Percentiles rank a stretch among this genome's conserved stretches.
Evolutionary conservation across 2,797 vertebrate genomes (phyloP).

Genomic region (Hyperoplus immaculatus): DNA sequence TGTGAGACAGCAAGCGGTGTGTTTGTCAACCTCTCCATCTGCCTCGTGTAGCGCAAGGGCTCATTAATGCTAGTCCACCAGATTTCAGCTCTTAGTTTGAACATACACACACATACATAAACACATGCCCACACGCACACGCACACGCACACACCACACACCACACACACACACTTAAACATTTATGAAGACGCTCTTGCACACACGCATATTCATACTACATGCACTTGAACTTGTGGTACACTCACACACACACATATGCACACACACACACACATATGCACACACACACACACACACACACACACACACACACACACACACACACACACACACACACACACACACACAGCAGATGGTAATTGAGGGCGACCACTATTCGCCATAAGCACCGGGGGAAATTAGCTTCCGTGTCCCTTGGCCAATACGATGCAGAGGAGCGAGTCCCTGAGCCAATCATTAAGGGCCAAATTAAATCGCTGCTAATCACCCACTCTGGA

Average conservation of each 20-base stretch:
- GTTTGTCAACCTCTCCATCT: conserved; percentile 84
- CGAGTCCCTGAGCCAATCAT: conserved; percentile 86
- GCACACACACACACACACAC: too few species aligned
- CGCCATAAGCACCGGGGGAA: conserved; percentile 85
- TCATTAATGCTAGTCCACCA: conserved; percentile 81
- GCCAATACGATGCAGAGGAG: conserved; percentile 84
- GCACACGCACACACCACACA: conserved; percentile 33
- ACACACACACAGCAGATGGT: conserved; percentile 82
- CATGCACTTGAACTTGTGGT: conserved; percentile 36
- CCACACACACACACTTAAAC: conserved; percentile 66
- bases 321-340: too few species aligned
- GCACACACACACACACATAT: conserved; percentile 15
- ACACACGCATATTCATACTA: conserved; percentile 54
- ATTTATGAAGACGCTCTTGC: conserved; percentile 73
- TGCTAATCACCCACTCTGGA: conserved; percentile 85
- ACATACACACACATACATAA: too few species aligned
- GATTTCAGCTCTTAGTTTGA: conserved; percentile 56
- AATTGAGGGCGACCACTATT: conserved; percentile 88
- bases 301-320: conserved; percentile 26
- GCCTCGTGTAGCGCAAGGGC: conserved; percentile 74
- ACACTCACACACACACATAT: conserved; percentile 25
- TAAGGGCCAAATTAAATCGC: conserved; percentile 87
- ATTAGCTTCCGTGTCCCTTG: conserved; percentile 86
- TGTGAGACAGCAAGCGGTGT: conserved; percentile 41
- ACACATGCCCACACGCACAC: conserved; percentile 37